Conservation (phyloP, 2,797 vertebrate genomes). For the Hoplostethus mediterraneus region DNA sequence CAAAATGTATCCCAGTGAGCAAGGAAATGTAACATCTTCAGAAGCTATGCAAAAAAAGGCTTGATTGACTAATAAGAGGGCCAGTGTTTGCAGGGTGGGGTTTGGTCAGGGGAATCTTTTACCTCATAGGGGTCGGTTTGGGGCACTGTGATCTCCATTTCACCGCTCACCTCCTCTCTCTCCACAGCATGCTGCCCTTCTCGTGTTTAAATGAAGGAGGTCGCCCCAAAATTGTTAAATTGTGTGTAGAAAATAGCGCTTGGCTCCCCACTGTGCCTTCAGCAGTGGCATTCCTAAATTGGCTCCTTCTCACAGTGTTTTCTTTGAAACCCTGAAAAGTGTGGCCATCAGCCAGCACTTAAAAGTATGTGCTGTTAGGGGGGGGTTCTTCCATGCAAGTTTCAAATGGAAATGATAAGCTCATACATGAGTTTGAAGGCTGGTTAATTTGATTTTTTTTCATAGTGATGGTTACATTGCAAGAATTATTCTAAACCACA, state of each 20-base stretch:
- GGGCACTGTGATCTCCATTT: slow-evolving; percentile 80
- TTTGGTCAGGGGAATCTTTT: slow-evolving; percentile 74
- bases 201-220: slow-evolving; percentile 78
- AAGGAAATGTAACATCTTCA: slow-evolving; percentile 66
- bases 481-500: slow-evolving; percentile 7
- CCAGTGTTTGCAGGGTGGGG: slow-evolving; percentile 71
- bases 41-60: slow-evolving; percentile 43
- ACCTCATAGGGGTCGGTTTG: slow-evolving; percentile 72
- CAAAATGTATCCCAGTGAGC: slow-evolving; percentile 54
- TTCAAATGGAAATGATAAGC: slow-evolving; percentile 56
- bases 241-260: slow-evolving; percentile 79
- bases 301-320: slow-evolving; percentile 75
- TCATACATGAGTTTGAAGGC: slow-evolving; percentile 34
- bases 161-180: slow-evolving; percentile 75
- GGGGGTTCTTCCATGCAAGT: slow-evolving; percentile 47
- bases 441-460: slow-evolving; percentile 37
- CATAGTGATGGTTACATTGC: slow-evolving; percentile 29
- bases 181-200: slow-evolving; percentile 74
- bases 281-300: slow-evolving; percentile 69
- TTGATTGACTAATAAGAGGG: slow-evolving; percentile 77
- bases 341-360: slow-evolving; percentile 69
- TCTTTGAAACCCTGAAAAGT: slow-evolving; percentile 73
- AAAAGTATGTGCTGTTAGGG: slow-evolving; percentile 58
- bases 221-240: slow-evolving; percentile 82
- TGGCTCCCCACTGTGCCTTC: slow-evolving; percentile 63